Evolutionary conservation across 2,113 vertebrate species (phyloP).

Genomic region (Carollia perspicillata): DNA sequence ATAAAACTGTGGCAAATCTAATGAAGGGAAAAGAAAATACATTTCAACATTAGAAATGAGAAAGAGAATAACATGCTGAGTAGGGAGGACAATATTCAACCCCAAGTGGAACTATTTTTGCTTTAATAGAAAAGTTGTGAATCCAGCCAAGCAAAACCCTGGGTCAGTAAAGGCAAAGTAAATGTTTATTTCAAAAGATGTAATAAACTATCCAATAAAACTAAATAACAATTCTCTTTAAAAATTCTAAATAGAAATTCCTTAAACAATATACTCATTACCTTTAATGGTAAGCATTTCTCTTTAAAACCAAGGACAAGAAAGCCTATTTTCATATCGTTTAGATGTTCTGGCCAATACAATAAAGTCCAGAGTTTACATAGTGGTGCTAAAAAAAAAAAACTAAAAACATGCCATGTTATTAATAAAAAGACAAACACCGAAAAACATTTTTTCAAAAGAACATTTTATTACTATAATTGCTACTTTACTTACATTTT

Average conservation of each 20-base stretch:
- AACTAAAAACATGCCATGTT: not conserved
- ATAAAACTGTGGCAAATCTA: not conserved
- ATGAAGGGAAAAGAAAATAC: not conserved
- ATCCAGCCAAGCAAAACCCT: not conserved
- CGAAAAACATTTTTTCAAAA: constrained; percentile 10
- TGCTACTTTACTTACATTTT: constrained; percentile 55
- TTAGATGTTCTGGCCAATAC: constrained; percentile 12
- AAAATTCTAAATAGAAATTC: not conserved
- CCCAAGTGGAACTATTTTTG: not conserved
- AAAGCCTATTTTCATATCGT: not conserved
- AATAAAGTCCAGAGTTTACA: not conserved
- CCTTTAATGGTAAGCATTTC: not conserved
- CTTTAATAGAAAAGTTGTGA: not conserved
- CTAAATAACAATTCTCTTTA: constrained; percentile 12
- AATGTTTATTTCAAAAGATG: not conserved
- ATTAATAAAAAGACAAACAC: not conserved
- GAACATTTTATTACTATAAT: constrained; percentile 69
- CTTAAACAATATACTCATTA: not conserved
- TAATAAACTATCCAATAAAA: not conserved
- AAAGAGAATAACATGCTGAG: not conserved
- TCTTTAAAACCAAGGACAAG: constrained; percentile 18
- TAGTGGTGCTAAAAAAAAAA: not conserved
- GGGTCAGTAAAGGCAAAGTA: not conserved
- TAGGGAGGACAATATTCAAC: not conserved
- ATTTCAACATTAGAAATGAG: not conserved